phyloP scores from a whole-genome alignment of 2,888 invertebrate species.

The Drosophila rubida region DNA sequence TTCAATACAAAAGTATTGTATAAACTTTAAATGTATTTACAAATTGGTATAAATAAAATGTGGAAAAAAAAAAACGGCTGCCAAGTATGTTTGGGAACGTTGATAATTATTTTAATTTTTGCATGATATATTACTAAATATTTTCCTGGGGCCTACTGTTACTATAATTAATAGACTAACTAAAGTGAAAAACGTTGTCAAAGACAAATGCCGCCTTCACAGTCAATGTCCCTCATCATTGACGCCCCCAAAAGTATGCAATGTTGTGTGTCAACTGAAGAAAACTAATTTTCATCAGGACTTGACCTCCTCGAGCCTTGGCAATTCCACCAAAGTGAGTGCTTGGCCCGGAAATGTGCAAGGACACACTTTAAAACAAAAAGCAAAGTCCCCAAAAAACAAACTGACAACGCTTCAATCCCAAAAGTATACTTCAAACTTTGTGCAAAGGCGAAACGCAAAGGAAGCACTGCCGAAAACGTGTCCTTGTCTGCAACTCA shows the following conservation, averaged over 20 bases:
- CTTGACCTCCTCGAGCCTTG: conserved; percentile 4
- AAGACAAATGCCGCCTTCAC: too few species aligned
- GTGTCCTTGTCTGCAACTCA: conserved; percentile 43
- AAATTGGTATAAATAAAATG: background rate
- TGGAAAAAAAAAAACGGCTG: background rate
- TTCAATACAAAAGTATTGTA: background rate
- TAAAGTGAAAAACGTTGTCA: too few species aligned
- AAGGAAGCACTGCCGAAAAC: conserved; percentile 9
- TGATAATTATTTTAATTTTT: too few species aligned
- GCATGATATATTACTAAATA: too few species aligned
- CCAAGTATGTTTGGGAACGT: too few species aligned
- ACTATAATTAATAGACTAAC: too few species aligned
- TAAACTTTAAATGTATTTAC: background rate
- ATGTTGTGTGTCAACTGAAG: background rate
- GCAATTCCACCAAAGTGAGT: conserved; percentile 7
- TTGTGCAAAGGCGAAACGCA: conserved; percentile 16
- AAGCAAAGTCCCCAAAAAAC: conserved; percentile 17
- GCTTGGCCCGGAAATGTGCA: conserved; percentile 1
- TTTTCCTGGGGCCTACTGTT: too few species aligned
- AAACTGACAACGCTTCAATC: conserved; percentile 35
- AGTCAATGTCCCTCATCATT: background rate
- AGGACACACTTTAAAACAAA: conserved; percentile 12
- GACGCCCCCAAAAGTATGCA: background rate
- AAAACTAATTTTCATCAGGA: conserved; percentile 2
- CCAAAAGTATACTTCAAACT: conserved; percentile 67